phyloP scores from a whole-genome alignment of 2,888 invertebrate species.

The Oasisia sp. region DNA sequence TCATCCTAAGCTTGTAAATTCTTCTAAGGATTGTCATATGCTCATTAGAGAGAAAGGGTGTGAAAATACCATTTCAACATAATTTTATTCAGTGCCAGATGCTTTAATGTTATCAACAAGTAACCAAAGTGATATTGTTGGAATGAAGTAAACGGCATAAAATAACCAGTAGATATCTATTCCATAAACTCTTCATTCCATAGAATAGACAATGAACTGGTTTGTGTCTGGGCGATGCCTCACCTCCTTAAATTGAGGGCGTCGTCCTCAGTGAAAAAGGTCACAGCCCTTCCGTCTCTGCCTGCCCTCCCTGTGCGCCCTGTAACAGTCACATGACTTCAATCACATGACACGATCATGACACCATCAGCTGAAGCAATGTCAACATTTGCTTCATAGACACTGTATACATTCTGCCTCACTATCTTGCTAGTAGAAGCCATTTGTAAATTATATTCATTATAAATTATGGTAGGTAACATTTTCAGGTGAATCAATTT shows the following conservation, averaged over 20 bases:
- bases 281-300: conserved; percentile 85
- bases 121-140: too few relatives aligned
- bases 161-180: too few relatives aligned
- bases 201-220: background rate
- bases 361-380: background rate
- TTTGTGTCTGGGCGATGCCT: conserved; percentile 26
- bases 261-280: conserved; percentile 93
- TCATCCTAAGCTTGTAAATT: too few relatives aligned
- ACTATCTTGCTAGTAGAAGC: too few relatives aligned
- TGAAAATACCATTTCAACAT: too few relatives aligned
- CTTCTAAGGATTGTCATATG: too few relatives aligned
- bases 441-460: too few relatives aligned
- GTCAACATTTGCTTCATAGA: background rate
- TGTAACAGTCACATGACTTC: conserved; percentile 22
- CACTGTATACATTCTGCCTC: background rate
- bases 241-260: conserved; percentile 85
- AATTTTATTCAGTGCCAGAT: too few relatives aligned
- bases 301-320: conserved; percentile 92
- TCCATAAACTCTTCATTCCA: background rate
- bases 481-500: background rate
- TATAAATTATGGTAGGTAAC: too few relatives aligned
- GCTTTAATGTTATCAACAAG: too few relatives aligned
- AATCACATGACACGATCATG: background rate
- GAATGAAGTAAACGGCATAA: too few relatives aligned
- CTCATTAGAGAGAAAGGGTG: too few relatives aligned